phyloP scores from a whole-genome alignment of 2,888 invertebrate species.

The Andrena bucephala region DNA sequence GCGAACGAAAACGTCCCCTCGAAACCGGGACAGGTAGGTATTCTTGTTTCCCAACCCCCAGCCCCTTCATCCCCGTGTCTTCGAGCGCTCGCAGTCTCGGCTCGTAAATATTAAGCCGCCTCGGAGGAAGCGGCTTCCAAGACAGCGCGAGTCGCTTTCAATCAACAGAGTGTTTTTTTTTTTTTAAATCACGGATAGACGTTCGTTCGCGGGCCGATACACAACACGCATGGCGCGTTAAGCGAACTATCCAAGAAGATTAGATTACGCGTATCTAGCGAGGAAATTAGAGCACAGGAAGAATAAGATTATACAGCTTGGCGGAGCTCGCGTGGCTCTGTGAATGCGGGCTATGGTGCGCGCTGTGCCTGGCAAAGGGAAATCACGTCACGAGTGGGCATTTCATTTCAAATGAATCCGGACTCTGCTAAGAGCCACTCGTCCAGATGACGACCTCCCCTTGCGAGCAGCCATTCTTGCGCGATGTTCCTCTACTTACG shows the following conservation, averaged over 20 bases:
- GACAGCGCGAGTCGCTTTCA: background rate
- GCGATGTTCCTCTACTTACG: constrained; percentile 36
- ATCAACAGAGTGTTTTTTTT: too few species aligned
- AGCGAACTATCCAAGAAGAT: constrained; percentile 4
- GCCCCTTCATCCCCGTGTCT: background rate
- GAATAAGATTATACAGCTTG: background rate
- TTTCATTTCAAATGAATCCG: background rate
- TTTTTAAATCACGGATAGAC: background rate
- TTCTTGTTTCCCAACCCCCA: background rate
- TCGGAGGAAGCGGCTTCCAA: background rate
- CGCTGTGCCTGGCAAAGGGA: constrained; percentile 3
- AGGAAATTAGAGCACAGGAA: constrained; percentile 2
- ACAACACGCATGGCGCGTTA: background rate
- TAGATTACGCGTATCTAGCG: constrained; percentile 36
- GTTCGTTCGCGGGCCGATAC: background rate
- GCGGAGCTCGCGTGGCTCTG: background rate
- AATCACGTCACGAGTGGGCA: background rate
- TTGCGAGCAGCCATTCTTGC: background rate
- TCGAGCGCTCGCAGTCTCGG: background rate
- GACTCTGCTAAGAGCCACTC: background rate
- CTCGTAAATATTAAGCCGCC: background rate
- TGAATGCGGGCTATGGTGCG: constrained; percentile 6
- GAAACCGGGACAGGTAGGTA: background rate
- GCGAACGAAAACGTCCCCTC: background rate
- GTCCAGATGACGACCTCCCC: background rate